These are phyloP conservation scores for Aegithalos caudatus DNA, from an alignment of 2,113 vertebrate genomes.

Conservation along the genomic window DNA sequence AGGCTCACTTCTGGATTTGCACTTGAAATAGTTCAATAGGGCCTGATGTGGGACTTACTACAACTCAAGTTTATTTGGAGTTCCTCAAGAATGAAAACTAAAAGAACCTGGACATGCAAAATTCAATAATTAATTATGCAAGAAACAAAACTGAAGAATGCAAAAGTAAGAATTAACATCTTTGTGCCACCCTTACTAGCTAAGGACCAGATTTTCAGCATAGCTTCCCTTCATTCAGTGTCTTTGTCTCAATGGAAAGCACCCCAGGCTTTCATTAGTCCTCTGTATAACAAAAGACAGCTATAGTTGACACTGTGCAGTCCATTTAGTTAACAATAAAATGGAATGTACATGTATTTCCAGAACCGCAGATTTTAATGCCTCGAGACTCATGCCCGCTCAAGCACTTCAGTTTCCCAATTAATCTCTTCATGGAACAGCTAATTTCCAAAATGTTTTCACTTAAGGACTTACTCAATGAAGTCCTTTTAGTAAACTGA, in stretches of 20 bases:
- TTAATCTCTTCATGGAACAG: neutral
- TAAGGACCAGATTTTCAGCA: neutral
- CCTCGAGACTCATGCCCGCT: fast-evolving
- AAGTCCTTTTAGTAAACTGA: neutral
- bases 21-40: neutral
- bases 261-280: neutral
- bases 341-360: neutral
- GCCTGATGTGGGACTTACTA: neutral
- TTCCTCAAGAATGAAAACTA: neutral
- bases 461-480: neutral
- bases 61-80: neutral
- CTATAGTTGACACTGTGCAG: neutral
- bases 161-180: neutral
- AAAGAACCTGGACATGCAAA: neutral
- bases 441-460: neutral
- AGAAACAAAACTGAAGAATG: neutral
- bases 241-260: neutral
- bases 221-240: neutral
- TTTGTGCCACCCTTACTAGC: neutral
- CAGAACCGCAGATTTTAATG: neutral
- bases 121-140: neutral
- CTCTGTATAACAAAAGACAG: neutral
- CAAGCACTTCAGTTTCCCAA: neutral
- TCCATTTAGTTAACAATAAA: neutral
- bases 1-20: neutral